These are phyloP conservation scores for Halcyon senegalensis DNA, from an alignment of 2,113 vertebrate species.

Conservation along the genomic window DNA sequence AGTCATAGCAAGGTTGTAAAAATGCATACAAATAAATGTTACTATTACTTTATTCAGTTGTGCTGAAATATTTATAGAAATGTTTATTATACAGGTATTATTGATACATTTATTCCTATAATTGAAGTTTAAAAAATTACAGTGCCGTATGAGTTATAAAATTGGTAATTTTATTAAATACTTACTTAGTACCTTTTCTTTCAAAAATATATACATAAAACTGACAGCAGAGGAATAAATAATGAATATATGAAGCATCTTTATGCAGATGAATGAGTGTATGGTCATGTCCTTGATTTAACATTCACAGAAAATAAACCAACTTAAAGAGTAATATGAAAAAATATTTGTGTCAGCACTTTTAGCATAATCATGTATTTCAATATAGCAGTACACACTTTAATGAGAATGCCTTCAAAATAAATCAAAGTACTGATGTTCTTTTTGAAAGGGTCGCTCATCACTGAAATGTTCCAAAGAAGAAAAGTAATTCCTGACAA, in stretches of 20 bases:
- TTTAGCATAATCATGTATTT: conserved; percentile 66
- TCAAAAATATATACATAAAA: background rate
- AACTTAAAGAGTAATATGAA: conserved; percentile 63
- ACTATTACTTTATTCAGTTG: background rate
- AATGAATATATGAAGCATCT: conserved; percentile 30
- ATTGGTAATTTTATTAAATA: conserved; percentile 26
- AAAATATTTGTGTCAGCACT: conserved; percentile 70
- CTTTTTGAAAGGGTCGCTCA: conserved; percentile 3
- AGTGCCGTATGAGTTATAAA: background rate
- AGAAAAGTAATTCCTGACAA: conserved; percentile 50
- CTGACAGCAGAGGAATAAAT: conserved; percentile 10
- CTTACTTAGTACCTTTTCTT: background rate
- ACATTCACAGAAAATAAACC: conserved; percentile 71
- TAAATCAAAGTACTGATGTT: conserved; percentile 49
- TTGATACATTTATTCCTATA: background rate
- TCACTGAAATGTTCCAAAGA: conserved; percentile 21
- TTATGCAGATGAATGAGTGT: conserved; percentile 55
- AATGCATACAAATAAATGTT: conserved; percentile 8
- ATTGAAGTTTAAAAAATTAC: background rate
- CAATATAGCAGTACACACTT: conserved; percentile 42
- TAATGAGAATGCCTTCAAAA: conserved; percentile 71
- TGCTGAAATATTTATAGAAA: conserved; percentile 8
- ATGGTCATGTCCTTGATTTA: conserved; percentile 66
- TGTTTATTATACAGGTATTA: background rate
- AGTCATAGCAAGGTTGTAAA: background rate